Base-by-base conservation (phyloP, 2,888 invertebrate species). In the Leucozona laternaria region DNA sequence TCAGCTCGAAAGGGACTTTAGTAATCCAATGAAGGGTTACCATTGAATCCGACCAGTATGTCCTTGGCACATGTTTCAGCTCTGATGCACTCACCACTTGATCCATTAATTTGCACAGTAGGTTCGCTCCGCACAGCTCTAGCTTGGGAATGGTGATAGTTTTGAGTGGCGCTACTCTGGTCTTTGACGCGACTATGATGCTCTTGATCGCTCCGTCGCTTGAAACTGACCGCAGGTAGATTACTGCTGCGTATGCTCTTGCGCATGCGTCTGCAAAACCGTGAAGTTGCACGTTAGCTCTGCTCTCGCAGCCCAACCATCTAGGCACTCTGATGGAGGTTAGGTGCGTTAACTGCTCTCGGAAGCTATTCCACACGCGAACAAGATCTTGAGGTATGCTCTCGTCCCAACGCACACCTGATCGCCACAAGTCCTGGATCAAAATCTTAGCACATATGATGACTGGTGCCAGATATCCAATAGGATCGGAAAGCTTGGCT, bases 61-160 rank as follows among this genome's bases (percentile, higher is more conserved):
- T 55, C 17, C 13, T 62, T 50, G 73, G 50, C 20, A 62, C 73
- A 17, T 75, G 22, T 10, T 62, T 20, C 0, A 62, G 20, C n/a
- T 25, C n/a, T 6, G 43, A n/a, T 62, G 64, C 73, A 25, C 11
- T 34, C 17, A 62, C 28, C 37, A 62, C 62, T 13, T 62, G 53
- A 7, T 53, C 53, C 84, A 88, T 40, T 11, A 83, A 31, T 28
- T 50, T 73, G 73, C 73, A 34, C 22, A 73, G n/a, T n/a, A n/a
- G n/a, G n/a, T n/a, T n/a, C n/a, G n/a, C n/a, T n/a, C n/a, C n/a
- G 55, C 81, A 34, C 80, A 86, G 55, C 48, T 88, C 71, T 7
- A 84, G 31, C 7, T 8, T 34, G 1, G 7, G 31, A 1, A 34
- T 34, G 7, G 31, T 7, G 6, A 34, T 34, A 1, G 31, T 34